Conservation (phyloP, 2,888 invertebrate species). For the Folsomia candida region DNA sequence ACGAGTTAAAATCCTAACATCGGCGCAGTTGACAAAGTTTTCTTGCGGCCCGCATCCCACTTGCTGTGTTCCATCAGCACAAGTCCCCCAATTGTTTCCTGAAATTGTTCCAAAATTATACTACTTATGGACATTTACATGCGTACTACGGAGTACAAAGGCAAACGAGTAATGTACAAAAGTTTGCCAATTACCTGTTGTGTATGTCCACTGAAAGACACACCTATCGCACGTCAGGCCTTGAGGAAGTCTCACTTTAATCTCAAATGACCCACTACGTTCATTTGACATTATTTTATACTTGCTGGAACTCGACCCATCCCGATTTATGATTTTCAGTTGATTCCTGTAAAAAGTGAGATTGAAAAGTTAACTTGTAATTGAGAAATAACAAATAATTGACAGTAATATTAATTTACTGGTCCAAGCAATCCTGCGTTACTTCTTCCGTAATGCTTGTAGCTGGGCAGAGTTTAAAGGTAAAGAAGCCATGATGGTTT, state of each 20-base stretch:
- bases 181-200: slow-evolving; percentile 62
- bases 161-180: no score
- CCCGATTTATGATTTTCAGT: slow-evolving; percentile 22
- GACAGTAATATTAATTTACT: slow-evolving; percentile 54
- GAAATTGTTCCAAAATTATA: not conserved
- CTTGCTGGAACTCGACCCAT: slow-evolving; percentile 20
- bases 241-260: slow-evolving; percentile 73
- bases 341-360: slow-evolving; percentile 14
- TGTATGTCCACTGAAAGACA: slow-evolving; percentile 52
- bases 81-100: slow-evolving; percentile 87
- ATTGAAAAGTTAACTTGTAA: not conserved
- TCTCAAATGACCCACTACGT: slow-evolving; percentile 60
- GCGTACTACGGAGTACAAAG: no score
- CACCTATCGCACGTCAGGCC: slow-evolving; percentile 84
- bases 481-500: slow-evolving; percentile 83
- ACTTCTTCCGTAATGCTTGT: slow-evolving; percentile 76
- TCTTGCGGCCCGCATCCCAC: slow-evolving; percentile 79
- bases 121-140: not conserved
- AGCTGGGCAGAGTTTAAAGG: slow-evolving; percentile 79
- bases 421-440: slow-evolving; percentile 78
- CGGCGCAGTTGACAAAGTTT: slow-evolving; percentile 86
- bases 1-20: slow-evolving; percentile 66
- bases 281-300: slow-evolving; percentile 21
- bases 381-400: not conserved
- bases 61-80: slow-evolving; percentile 65